A percentile compares a stretch with the other conserved stretches of the same genome.
Evolutionary conservation across 2,113 vertebrate species (phyloP).

Genomic region (Oryzias curvinotus): DNA sequence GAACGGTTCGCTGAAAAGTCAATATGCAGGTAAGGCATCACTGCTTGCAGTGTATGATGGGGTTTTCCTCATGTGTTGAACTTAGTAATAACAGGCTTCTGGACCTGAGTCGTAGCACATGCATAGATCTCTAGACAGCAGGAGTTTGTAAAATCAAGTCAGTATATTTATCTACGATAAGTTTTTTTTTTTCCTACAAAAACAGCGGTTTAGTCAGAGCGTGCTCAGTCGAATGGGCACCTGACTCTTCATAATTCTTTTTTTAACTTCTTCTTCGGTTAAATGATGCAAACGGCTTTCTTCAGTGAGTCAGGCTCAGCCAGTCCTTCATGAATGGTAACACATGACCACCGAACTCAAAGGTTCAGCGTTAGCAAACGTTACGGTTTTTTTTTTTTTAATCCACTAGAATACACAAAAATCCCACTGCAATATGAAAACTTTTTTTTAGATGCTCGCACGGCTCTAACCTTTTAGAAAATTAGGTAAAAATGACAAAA

Average conservation of each 20-base stretch:
- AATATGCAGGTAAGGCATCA: slow-evolving; percentile 95
- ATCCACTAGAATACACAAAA: slow-evolving; percentile 58
- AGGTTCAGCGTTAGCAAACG: slow-evolving; percentile 66
- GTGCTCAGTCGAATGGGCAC: slow-evolving; percentile 41
- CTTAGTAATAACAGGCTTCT: slow-evolving; percentile 86
- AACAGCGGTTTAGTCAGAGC: slow-evolving; percentile 67
- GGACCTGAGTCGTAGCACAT: slow-evolving; percentile 88
- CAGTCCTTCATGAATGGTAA: slow-evolving; percentile 60
- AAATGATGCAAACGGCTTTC: slow-evolving; percentile 41
- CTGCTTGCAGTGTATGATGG: slow-evolving; percentile 92
- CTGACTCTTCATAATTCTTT: slow-evolving; percentile 59
- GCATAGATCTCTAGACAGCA: slow-evolving; percentile 85
- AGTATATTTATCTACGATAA: slow-evolving; percentile 77
- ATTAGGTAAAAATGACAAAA: slow-evolving; percentile 70
- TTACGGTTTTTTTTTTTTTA: slow-evolving; percentile 28
- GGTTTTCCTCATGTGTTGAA: slow-evolving; percentile 83
- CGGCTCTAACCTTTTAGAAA: slow-evolving; percentile 63
- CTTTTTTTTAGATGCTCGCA: slow-evolving; percentile 24
- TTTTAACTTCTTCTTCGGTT: slow-evolving; percentile 37
- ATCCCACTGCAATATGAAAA: slow-evolving; percentile 53
- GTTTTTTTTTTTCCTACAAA: slow-evolving; percentile 70
- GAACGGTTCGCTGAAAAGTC: slow-evolving; percentile 78
- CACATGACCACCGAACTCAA: slow-evolving; percentile 63
- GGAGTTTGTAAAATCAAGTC: slow-evolving; percentile 81
- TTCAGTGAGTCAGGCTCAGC: slow-evolving; percentile 49